These are phyloP conservation scores for Drosophila paramelanica DNA, from an alignment of 2,888 invertebrate genomes.

Conservation along the genomic window DNA sequence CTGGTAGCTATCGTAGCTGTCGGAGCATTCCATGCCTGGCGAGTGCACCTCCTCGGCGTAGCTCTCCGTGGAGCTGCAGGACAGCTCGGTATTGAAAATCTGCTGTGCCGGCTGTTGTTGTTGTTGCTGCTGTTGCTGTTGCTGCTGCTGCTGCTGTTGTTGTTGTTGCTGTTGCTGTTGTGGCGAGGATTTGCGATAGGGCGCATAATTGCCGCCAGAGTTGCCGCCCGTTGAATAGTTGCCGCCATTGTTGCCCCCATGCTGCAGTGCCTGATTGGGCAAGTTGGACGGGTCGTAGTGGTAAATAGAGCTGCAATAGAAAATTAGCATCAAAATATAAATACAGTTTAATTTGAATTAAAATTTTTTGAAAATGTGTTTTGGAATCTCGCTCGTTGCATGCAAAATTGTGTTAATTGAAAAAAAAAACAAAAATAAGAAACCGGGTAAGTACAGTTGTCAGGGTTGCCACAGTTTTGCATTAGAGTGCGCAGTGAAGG, in stretches of 20 bases:
- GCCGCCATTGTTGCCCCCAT: slow-evolving; percentile 54
- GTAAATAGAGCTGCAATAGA: slow-evolving; percentile 84
- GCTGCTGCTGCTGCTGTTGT: slow-evolving; percentile 52
- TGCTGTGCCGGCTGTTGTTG: slow-evolving; percentile 38
- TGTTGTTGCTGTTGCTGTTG: slow-evolving; percentile 63
- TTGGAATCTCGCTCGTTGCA: slow-evolving; percentile 57
- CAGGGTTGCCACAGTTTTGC: slow-evolving; percentile 56
- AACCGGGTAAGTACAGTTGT: slow-evolving; percentile 49
- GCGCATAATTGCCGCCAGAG: slow-evolving; percentile 60
- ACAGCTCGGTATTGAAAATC: slow-evolving; percentile 61
- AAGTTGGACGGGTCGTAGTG: slow-evolving; percentile 85
- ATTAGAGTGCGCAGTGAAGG: slow-evolving; percentile 49
- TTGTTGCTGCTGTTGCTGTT: slow-evolving; percentile 52
- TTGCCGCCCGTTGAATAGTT: slow-evolving; percentile 60
- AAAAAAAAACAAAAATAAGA: not conserved
- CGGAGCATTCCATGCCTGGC: slow-evolving; percentile 64
- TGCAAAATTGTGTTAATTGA: slow-evolving; percentile 37
- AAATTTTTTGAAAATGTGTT: not conserved
- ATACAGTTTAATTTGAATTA: too few species aligned
- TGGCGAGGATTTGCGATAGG: slow-evolving; percentile 69
- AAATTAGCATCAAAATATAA: not conserved
- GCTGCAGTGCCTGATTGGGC: slow-evolving; percentile 82
- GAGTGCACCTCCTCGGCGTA: slow-evolving; percentile 71
- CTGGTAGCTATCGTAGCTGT: slow-evolving; percentile 59
- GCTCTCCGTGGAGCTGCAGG: slow-evolving; percentile 73